These are phyloP conservation scores for Micromussa lordhowensis DNA, from an alignment of 92 coral and sea anemone genomes.

Conservation along the genomic window DNA sequence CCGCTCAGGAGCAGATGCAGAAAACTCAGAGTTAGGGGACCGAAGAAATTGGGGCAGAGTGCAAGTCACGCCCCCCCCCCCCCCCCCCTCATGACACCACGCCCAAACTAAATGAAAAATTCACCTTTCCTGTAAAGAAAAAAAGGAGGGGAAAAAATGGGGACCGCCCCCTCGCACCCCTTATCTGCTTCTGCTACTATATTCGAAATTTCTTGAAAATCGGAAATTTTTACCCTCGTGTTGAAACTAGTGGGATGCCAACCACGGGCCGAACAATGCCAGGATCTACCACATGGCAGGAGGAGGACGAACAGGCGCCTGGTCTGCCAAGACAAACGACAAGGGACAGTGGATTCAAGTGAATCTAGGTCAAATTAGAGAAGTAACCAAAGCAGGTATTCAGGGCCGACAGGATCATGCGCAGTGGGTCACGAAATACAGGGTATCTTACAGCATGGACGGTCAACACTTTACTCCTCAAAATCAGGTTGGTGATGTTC, in stretches of 20 bases:
- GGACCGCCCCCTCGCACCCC: too few relatives aligned
- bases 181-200: too few relatives aligned
- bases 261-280: conserved; percentile 11
- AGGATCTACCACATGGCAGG: conserved; percentile 4
- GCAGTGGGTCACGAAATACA: conserved; percentile 19
- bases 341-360: conserved; percentile 33
- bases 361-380: neutral
- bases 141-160: too few relatives aligned
- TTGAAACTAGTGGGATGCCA: neutral
- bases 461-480: neutral
- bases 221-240: neutral
- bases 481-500: neutral
- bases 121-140: too few relatives aligned
- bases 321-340: conserved; percentile 3
- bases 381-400: conserved; percentile 24
- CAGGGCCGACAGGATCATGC: conserved; percentile 13
- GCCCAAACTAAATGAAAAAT: too few relatives aligned
- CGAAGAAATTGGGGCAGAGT: too few relatives aligned
- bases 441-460: conserved; percentile 10
- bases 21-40: too few relatives aligned
- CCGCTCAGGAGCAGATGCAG: too few relatives aligned
- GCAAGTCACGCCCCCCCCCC: too few relatives aligned
- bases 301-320: neutral
- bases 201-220: too few relatives aligned
- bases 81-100: too few relatives aligned